Base-by-base conservation (phyloP, 2,888 invertebrate species). In the Lasiommata megera region DNA sequence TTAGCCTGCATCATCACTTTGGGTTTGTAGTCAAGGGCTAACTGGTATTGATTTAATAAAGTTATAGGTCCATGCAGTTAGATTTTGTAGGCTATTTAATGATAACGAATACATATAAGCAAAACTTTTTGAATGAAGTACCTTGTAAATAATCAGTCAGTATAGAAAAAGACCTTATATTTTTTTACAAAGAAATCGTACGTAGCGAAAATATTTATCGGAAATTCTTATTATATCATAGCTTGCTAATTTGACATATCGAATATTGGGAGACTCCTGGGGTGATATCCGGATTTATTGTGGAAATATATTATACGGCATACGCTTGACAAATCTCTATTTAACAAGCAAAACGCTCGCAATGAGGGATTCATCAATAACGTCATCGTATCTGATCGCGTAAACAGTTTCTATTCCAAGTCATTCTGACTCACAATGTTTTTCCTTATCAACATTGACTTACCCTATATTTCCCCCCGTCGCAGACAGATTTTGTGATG, bases 401-500 rank as follows among this genome's bases (percentile, higher is more conserved):
- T 59, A 56, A 60, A 60, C 54, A 51, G 56, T 38, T 61, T 43
- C 50, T 17, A 31, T 53, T 47, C 44, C 52, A 48, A 46, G 59
- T 54, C 59, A 41, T 43, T 43, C 46, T 54, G 56, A 51, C 47
- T 56, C 61, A 51, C 60, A 51, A 56, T 54, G 59, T 58, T 61
- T 54, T 61, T 56, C 58, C 59, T 56, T 56, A 53, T 56, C 56
- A 54, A 50, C 56, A 51, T 51, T 65, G 62, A 65, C 68, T 68
- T 64, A 62, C 64, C 59, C 63, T 63, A 67, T 64, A 66, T 67
- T 67, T 67, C 38, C 61, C 56, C 60, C 60, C 60, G 58, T 58
- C 50, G 65, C 61, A 63, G 66, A 68, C 63, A 67, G 68, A 68
- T 66, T 68, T 67, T 64, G 59, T 63, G 40, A 40, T 40, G 51